Base-by-base conservation (phyloP, 2,888 invertebrate genomes). In the Patella pellucida region DNA sequence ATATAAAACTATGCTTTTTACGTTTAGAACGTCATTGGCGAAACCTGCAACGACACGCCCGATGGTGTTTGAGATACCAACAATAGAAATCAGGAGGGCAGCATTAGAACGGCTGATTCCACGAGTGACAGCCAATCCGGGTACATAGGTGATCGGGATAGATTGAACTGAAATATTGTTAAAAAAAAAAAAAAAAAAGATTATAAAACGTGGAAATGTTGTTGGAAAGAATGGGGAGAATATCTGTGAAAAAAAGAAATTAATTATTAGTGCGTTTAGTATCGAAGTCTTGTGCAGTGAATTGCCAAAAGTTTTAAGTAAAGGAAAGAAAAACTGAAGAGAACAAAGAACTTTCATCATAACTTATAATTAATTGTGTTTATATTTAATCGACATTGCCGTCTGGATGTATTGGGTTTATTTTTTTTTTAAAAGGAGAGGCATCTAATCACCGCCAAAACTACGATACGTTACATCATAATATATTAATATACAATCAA, bases 71-170 rank as follows among this genome's bases (percentile, higher is more conserved):
- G 86, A 82, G 16, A 86, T 79, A 27, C 89, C 89, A 15, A 88
- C 84, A 16, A 88, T 82, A 14, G 89, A 89, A 50, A 89, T 84
- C 23, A 89, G 79, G 67, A 85, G 76, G 51, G 89, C 89, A 0
- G 86, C 86, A 54, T 87, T 78, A 12, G 80, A 70, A 3, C 82
- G 79, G 7, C 80, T 72, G 1, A 89, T 77, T 5, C 85, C 84
- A 50, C 81, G 81, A 2, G 86, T 82, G 0, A 88, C 83, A 1
- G 85, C 88, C 54, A 86, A 83, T 76, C 88, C 86, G 1, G 89
- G 88, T 12, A 89, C 76, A 73, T 87, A 87, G 12, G 87, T 89
- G 77, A 87, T 41, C 0, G 85, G 79, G 2, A 86, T 82, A 2
- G 86, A 82, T 69, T 88, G 88, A 11, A 84, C 88, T 88, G 83